Percentiles rank a stretch among this genome's conserved stretches.
These are phyloP conservation scores for Globodera ellingtonae DNA, from an alignment of 1,140 invertebrate genomes.

Conservation along the genomic window DNA sequence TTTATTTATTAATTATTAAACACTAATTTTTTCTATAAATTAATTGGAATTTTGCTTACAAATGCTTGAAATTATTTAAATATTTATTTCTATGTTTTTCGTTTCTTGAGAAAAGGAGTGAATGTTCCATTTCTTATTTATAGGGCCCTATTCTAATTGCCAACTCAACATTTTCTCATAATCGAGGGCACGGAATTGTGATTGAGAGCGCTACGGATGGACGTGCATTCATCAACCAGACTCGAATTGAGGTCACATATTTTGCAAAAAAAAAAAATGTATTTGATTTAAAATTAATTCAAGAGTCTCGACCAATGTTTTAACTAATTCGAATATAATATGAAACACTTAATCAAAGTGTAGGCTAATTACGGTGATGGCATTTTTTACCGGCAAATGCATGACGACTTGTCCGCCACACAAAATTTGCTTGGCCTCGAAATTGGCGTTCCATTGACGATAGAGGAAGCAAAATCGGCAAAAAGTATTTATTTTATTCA, in stretches of 20 bases:
- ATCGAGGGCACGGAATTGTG: slow-evolving; percentile 62
- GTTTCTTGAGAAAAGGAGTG: too few species aligned
- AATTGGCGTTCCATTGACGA: slow-evolving; percentile 4
- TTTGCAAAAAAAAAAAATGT: too few species aligned
- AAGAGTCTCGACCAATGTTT: too few species aligned
- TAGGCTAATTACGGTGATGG: slow-evolving; percentile 56
- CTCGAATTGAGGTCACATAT: slow-evolving; percentile 41
- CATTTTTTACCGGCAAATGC: slow-evolving; percentile 54
- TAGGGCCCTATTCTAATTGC: slow-evolving; percentile 59
- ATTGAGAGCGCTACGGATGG: slow-evolving; percentile 63
- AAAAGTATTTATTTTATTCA: not conserved
- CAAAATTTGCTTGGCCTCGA: slow-evolving; percentile 35
- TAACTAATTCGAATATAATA: too few species aligned
- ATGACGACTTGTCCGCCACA: slow-evolving; percentile 33
- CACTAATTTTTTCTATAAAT: too few species aligned
- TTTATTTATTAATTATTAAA: too few species aligned
- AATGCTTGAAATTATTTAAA: too few species aligned
- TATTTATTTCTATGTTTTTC: too few species aligned
- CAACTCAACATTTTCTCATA: slow-evolving; percentile 57
- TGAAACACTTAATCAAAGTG: not conserved
- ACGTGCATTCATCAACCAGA: slow-evolving; percentile 59
- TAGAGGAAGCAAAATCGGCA: not conserved
- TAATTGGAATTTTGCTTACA: too few species aligned
- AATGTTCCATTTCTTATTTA: not conserved
- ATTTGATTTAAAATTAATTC: too few species aligned